Percentiles rank a stretch among this genome's conserved stretches.
Conservation (phyloP, 2,797 vertebrate species). For the Cottoperca gobio region DNA sequence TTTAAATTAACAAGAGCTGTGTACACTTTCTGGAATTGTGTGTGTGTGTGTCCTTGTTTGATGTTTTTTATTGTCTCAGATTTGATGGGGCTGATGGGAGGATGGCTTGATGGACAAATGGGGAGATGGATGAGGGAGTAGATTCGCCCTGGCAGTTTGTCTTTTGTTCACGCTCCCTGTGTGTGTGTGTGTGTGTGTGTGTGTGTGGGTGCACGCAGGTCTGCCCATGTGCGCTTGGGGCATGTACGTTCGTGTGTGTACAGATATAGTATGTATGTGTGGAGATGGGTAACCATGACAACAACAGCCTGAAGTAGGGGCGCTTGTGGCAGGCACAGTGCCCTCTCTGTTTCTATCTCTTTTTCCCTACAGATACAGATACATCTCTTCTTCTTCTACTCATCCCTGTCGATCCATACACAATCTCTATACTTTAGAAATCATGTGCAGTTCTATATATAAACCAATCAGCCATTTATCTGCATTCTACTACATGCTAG, state of each 20-base stretch:
- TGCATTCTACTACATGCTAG: neutral
- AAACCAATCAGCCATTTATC: neutral
- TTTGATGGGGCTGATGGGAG: conserved; percentile 14
- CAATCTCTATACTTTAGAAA: neutral
- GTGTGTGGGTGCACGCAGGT: neutral
- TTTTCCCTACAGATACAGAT: conserved; percentile 9
- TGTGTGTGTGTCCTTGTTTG: neutral
- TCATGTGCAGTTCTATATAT: neutral
- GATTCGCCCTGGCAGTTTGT: conserved; percentile 25
- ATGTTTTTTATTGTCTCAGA: conserved; percentile 19
- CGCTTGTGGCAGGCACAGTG: conserved; percentile 43
- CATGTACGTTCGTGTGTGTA: conserved; percentile 6
- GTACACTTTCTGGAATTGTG: neutral
- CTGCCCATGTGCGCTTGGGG: neutral
- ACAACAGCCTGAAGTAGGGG: conserved; percentile 65
- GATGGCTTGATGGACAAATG: conserved; percentile 12
- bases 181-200: conserved; percentile 1
- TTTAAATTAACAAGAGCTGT: conserved; percentile 21
- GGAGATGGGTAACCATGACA: conserved; percentile 76
- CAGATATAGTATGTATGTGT: conserved; percentile 46
- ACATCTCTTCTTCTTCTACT: neutral
- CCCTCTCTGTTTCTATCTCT: conserved; percentile 23
- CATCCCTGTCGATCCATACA: neutral
- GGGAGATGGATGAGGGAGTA: conserved; percentile 14
- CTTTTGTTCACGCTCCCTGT: conserved; percentile 13